Evolutionary conservation across 2,113 vertebrate species (phyloP), one percentile per base, ranked within the genome.

Genomic region (Myrmecophaga tridactyla): DNA sequence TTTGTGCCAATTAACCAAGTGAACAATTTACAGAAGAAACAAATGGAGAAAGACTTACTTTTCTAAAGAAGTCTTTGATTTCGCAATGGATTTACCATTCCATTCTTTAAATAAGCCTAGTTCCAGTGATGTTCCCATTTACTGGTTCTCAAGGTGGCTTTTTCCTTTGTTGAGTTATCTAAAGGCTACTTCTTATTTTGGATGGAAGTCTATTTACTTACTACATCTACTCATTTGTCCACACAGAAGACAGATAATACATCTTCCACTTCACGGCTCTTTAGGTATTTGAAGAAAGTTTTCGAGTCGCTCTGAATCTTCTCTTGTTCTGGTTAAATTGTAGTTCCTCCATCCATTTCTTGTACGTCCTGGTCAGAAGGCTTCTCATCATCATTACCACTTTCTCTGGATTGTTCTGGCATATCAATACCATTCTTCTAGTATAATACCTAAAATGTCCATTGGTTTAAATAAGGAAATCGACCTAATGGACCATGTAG

Each of bases 11-110:
- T 21, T 82, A 83, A 51, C 41, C 75, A 56, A 58, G 29, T 92
- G 76, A 86, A 70, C 53, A 84, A 3, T 56, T 83, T 92, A 92
- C 34, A 72, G 82, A 94, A 69, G 62, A 83, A 89, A 72, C 36
- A 91, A 90, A 88, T 39, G 36, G 18, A 91, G 43, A 34, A 2
- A 14, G 43, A 17, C 36, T 77, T 89, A 41, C 36, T 92, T 95
- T 93, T 93, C 51, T 83, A 83, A 96, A 88, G 41, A 27, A 75
- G 63, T 65, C 41, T 65, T 84, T n/a, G 23, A 51, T 94, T 92
- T 85, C 89, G 29, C 90, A 93, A 29, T 92, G 29, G 60, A 81
- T 60, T 86, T 84, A n/a, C 4, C 39, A 63, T 63, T 43, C 25
- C 67, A 75, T 63, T 81, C 13, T 87, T 92, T 76, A 36, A 82